Evolutionary conservation across 2,113 vertebrate genomes (phyloP).

Genomic region (Zapornia atra): DNA sequence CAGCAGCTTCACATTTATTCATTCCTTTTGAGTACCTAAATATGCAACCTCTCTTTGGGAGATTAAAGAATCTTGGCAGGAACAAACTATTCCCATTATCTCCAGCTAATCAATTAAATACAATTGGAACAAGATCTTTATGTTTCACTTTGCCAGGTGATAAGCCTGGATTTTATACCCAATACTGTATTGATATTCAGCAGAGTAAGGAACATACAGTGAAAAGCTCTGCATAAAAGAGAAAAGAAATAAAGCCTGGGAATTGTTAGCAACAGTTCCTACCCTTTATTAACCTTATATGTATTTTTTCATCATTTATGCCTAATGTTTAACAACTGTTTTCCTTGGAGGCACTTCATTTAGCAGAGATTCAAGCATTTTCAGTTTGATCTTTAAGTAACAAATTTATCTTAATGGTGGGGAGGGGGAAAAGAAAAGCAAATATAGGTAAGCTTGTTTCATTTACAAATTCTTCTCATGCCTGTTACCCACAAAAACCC

Average conservation of each 20-base stretch:
- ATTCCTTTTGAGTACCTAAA: neutral
- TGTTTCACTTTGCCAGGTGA: neutral
- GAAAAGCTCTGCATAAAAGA: neutral
- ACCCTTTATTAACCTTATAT: neutral
- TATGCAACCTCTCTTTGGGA: neutral
- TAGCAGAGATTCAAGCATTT: neutral
- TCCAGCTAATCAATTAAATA: neutral
- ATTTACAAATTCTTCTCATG: neutral
- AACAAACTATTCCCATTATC: neutral
- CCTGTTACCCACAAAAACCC: neutral
- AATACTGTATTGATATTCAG: neutral
- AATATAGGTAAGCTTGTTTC: neutral
- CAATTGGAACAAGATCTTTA: neutral
- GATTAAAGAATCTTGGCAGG: neutral
- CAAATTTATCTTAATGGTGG: neutral
- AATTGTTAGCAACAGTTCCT: neutral
- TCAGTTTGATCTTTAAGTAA: neutral
- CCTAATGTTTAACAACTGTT: neutral
- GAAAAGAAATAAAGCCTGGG: neutral
- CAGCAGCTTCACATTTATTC: neutral
- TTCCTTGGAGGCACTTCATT: neutral
- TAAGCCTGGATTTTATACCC: neutral
- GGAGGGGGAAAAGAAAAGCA: neutral
- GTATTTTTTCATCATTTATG: neutral
- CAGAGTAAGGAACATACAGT: neutral